Conservation (phyloP, 1,140 invertebrate species). For the Cotesia vestalis region DNA sequence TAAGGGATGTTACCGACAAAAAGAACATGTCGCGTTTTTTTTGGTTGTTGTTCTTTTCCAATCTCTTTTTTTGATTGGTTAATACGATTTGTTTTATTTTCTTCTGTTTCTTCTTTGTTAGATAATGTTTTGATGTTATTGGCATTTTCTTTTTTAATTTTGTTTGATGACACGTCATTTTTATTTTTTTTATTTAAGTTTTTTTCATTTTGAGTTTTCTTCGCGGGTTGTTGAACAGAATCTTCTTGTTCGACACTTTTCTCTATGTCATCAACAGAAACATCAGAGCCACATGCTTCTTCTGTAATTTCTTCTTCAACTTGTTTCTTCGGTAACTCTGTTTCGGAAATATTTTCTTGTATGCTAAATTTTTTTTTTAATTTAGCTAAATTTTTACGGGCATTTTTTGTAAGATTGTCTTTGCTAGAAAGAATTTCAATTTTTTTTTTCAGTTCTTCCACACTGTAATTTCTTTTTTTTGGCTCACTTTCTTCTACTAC, state of each 20-base stretch:
- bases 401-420: slow-evolving; percentile 44
- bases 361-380: slow-evolving; percentile 44
- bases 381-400: slow-evolving; percentile 42
- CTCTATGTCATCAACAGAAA: slow-evolving; percentile 32
- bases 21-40: slow-evolving; percentile 67
- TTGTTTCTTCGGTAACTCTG: background rate
- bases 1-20: slow-evolving; percentile 66
- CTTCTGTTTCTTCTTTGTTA: slow-evolving; percentile 61
- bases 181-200: slow-evolving; percentile 30
- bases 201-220: slow-evolving; percentile 35
- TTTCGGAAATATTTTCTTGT: slow-evolving; percentile 22
- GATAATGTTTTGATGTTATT: slow-evolving; percentile 57
- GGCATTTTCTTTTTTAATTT: slow-evolving; percentile 42
- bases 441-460: slow-evolving; percentile 44
- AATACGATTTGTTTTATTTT: slow-evolving; percentile 56
- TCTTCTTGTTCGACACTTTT: slow-evolving; percentile 23
- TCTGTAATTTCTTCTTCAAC: slow-evolving; percentile 17
- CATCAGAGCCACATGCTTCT: background rate
- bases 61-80: slow-evolving; percentile 50
- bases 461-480: slow-evolving; percentile 31
- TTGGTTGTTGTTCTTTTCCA: slow-evolving; percentile 59
- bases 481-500: slow-evolving; percentile 1
- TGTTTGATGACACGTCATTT: slow-evolving; percentile 55
- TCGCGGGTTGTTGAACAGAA: slow-evolving; percentile 3
- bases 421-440: slow-evolving; percentile 44